Evolutionary conservation across 2,797 vertebrate species (phyloP), one percentile per base, ranked within the genome.

Genomic region (Chelidonichthys spinosus): DNA sequence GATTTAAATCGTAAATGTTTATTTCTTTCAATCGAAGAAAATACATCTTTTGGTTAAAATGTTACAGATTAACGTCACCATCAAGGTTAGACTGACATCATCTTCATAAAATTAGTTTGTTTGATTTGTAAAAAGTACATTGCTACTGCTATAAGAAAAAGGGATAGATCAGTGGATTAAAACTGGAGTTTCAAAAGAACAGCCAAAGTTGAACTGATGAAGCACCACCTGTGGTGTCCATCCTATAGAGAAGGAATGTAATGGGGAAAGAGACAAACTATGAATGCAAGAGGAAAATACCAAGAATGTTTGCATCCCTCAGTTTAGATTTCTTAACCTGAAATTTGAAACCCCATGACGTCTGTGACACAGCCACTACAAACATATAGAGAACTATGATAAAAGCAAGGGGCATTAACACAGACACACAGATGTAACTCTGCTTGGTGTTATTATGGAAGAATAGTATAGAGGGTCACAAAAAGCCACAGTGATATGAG

Each of bases 381-480:
- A 85, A 89, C 44, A 91, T 1, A 62, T 87, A 89, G 25, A 91
- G 78, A 49, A 76, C 32, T 52, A 87, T 52, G 25, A 87, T 85
- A 4, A 72, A 15, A 47, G n/a, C 46, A 47, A 83, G 64, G 85
- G 1, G 40, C 40, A 42, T 25, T 25, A 91, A 65, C 73, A 59
- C 14, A 84, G 55, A 50, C 61, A 87, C 66, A 52, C 62, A 54
- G 11, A 75, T 15, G 72, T 66, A 9, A 70, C 80, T 79, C 63
- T 84, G 50, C 18, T 73, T 17, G 35, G 18, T 13, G 80, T 88
- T 13, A 86, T 35, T 37, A 55, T 54, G 14, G 47, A 72, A 13
- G 47, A 49, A 63, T 86, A 89, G 65, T 67, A 6, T 35, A 77
- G 47, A 61, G 68, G 55, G 33, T 63, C 4, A 59, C 66, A 76